phyloP scores from a whole-genome alignment of 2,797 vertebrate species.

The Hippopotamyrus pictus region DNA sequence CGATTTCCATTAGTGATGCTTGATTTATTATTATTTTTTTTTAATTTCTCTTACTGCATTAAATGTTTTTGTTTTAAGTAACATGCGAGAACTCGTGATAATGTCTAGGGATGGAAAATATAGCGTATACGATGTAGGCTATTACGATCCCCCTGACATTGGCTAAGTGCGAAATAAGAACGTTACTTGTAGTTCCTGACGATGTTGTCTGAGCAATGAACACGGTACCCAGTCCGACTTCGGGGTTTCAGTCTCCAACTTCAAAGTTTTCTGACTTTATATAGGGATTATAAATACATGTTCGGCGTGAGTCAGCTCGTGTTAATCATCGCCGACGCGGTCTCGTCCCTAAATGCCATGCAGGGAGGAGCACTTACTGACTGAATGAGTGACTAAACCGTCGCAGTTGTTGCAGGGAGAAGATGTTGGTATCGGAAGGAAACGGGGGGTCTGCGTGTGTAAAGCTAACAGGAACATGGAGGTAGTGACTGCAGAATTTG shows the following conservation, averaged over 20 bases:
- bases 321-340: constrained; percentile 40
- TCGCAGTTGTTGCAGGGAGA: constrained; percentile 17
- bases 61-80: not conserved
- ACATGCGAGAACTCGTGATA: not conserved
- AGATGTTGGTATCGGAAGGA: not conserved
- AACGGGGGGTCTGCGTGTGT: not conserved
- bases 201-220: not conserved
- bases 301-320: constrained; percentile 45
- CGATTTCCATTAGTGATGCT: not conserved
- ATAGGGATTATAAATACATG: constrained; percentile 37
- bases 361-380: constrained; percentile 32
- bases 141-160: not conserved
- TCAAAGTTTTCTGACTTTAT: not conserved
- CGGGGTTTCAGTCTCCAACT: not conserved
- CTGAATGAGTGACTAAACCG: constrained; percentile 39
- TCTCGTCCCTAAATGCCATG: constrained; percentile 16
- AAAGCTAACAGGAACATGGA: not conserved
- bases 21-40: not conserved
- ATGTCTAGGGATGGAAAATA: not conserved
- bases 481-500: not conserved
- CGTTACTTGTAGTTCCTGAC: not conserved
- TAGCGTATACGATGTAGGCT: not conserved
- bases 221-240: not conserved
- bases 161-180: not conserved
- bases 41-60: not conserved